Conservation (phyloP, 2,113 vertebrate genomes). For the Setophaga coronata region DNA sequence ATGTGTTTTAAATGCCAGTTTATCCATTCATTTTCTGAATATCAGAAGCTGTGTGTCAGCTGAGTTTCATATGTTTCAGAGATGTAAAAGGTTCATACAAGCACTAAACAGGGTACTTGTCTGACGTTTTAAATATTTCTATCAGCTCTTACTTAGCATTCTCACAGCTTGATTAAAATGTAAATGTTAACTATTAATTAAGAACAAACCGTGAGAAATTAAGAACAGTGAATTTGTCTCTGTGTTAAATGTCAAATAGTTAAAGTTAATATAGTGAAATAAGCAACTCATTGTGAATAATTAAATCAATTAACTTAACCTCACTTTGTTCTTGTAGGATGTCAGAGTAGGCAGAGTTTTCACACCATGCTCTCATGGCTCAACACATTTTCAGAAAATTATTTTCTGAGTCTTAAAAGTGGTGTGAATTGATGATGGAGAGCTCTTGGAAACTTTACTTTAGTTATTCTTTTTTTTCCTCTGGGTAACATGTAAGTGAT, state of each 20-base stretch:
- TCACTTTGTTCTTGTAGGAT: conserved; percentile 6
- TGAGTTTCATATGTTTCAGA: not conserved
- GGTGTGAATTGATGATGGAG: not conserved
- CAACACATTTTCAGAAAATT: not conserved
- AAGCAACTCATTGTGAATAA: conserved; percentile 33
- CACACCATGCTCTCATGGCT: not conserved
- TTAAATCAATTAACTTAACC: conserved; percentile 18
- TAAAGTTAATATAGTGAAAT: conserved; percentile 5
- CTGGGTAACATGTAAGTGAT: not conserved
- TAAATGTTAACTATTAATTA: conserved; percentile 31
- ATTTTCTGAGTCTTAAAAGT: not conserved
- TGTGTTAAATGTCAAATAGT: conserved; percentile 29
- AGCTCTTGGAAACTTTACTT: not conserved
- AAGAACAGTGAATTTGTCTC: not conserved
- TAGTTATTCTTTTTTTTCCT: not conserved
- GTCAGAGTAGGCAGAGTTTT: conserved; percentile 25
- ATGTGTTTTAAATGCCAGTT: not conserved
- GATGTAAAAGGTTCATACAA: not conserved
- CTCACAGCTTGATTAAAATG: not conserved
- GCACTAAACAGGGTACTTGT: not conserved
- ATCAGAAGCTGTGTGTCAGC: not conserved
- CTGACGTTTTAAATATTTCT: not conserved
- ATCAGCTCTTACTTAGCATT: not conserved
- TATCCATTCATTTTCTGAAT: not conserved
- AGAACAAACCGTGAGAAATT: conserved; percentile 16